Evolutionary conservation across 2,113 vertebrate species (phyloP), one percentile per base, ranked within the genome.

Genomic region (Halichoeres trimaculatus): DNA sequence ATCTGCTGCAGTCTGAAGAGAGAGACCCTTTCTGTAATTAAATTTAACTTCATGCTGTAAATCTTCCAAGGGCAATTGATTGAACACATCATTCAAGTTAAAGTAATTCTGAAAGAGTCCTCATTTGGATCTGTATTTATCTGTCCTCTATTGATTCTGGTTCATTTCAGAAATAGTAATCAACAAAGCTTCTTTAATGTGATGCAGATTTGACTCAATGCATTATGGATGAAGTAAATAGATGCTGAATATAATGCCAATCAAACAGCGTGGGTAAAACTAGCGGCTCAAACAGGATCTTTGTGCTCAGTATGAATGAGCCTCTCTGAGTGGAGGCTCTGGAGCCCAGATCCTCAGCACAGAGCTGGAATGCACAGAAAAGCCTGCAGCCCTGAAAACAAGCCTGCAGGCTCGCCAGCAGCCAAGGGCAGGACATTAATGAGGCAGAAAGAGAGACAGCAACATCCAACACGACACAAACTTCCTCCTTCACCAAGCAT

Each of bases 261-360:
- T 86, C 80, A 88, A 89, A 86, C 84, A 70, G 81, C 24, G 58
- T 73, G 81, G 78, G 69, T 58, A 63, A 67, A 70, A 69, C 69
- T 80, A 66, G 61, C 43, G 75, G 51, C 65, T 88, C 79, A 86
- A 85, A 80, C 62, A 51, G 74, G 71, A 84, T 80, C 88, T 83
- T 86, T 90, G 91, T 88, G 67, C 71, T 84, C 80, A n/a, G 78
- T 55, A 86, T 91, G 91, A 92, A 91, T 88, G 86, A 87, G 84
- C 23, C 70, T 57, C 58, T 91, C 83, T 85, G 76, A 88, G 64
- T 58, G 51, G 57, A 80, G 61, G 66, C 76, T 34, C 73, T 58
- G 71, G 70, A 76, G 80, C 67, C 80, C 86, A 77, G 69, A 80
- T 84, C 77, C 82, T 87, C 75, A 57, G 71, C 41, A 13, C 62